Evolutionary conservation across 2,797 vertebrate species (phyloP).

Genomic region (Jordanella pulchra): DNA sequence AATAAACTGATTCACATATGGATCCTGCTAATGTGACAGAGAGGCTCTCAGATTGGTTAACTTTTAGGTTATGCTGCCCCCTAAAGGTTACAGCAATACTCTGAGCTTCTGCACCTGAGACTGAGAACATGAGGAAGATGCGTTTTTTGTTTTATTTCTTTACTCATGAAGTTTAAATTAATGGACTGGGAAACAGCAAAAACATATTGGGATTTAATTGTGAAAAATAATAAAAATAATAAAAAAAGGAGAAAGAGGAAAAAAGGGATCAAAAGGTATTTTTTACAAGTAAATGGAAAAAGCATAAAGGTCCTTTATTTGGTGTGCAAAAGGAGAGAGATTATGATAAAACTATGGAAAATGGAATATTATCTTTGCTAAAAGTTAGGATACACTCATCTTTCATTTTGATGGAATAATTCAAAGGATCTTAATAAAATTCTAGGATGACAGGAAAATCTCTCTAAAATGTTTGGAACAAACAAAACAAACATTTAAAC

Average conservation of each 20-base stretch:
- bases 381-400: too few species aligned
- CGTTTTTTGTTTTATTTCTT: too few species aligned
- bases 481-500: too few species aligned
- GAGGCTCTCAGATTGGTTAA: conserved; percentile 16
- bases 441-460: too few species aligned
- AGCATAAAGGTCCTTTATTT: background rate
- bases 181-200: background rate
- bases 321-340: too few species aligned
- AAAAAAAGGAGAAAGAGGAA: conserved; percentile 4
- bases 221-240: too few species aligned
- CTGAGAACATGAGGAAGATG: background rate
- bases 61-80: conserved; percentile 74
- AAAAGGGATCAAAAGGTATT: conserved; percentile 24
- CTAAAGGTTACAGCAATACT: conserved; percentile 64
- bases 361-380: too few species aligned
- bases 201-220: too few species aligned
- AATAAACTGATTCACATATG: conserved; percentile 5
- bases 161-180: background rate
- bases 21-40: conserved; percentile 9
- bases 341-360: too few species aligned
- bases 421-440: too few species aligned
- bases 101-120: conserved; percentile 3
- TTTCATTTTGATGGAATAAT: too few species aligned
- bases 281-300: background rate
- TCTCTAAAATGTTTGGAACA: too few species aligned